Evolutionary conservation across 2,113 vertebrate species (phyloP).

Genomic region (Lophius piscatorius): DNA sequence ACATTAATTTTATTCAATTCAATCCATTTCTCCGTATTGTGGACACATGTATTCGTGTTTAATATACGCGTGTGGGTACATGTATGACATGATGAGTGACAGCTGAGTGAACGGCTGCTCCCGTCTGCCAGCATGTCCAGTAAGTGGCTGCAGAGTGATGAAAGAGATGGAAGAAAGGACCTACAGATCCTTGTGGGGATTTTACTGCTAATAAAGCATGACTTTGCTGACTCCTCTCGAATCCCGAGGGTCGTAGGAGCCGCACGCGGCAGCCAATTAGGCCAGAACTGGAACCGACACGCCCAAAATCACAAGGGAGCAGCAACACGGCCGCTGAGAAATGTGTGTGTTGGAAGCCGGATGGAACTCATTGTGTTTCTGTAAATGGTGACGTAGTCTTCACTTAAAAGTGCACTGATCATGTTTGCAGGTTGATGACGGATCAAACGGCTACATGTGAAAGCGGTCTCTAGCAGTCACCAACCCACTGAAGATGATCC

Average conservation of each 20-base stretch:
- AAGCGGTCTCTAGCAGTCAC: neutral
- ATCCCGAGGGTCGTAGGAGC: conserved; percentile 20
- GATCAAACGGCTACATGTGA: neutral
- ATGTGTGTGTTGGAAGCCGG: neutral
- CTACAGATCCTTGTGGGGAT: conserved; percentile 20
- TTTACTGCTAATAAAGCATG: conserved; percentile 58
- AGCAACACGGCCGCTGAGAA: neutral
- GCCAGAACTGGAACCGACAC: conserved; percentile 10
- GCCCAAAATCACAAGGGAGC: conserved; percentile 29
- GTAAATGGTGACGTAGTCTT: neutral
- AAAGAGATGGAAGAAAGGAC: conserved; percentile 2
- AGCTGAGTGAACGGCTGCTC: neutral
- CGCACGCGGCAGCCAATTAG: conserved; percentile 56
- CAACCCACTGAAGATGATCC: too few relatives aligned
- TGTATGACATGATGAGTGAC: neutral
- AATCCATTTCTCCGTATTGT: too few relatives aligned
- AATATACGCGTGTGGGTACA: too few relatives aligned
- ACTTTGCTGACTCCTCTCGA: conserved; percentile 50
- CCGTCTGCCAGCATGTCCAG: neutral
- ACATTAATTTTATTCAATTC: too few relatives aligned
- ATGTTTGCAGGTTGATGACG: neutral
- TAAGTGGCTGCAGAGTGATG: neutral
- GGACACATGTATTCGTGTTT: too few relatives aligned
- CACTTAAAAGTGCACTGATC: neutral
- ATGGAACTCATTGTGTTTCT: neutral